Percentiles rank a stretch among this genome's conserved stretches.
Evolutionary conservation across 2,888 invertebrate genomes (phyloP).

Genomic region (Bimastos eiseni): DNA sequence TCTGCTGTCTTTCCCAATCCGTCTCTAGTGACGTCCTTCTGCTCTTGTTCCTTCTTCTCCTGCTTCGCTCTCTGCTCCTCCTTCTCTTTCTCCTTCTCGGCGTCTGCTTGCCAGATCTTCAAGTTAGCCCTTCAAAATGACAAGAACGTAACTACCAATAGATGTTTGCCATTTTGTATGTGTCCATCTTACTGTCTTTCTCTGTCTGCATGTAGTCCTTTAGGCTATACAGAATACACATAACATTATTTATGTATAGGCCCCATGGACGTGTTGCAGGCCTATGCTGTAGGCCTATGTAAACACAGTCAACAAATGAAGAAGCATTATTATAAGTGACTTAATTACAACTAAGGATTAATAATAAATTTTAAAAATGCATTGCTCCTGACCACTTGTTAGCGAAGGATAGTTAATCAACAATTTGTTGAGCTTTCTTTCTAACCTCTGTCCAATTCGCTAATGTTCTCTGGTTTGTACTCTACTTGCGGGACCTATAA

Average conservation of each 20-base stretch:
- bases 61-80: slow-evolving; percentile 37
- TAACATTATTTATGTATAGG: not conserved
- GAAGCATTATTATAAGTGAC: no score
- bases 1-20: not conserved
- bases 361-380: no score
- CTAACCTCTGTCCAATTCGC: no score
- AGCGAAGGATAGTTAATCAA: no score
- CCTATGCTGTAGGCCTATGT: not conserved
- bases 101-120: slow-evolving; percentile 68
- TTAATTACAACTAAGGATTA: no score
- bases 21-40: not conserved
- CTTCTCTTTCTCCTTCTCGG: slow-evolving; percentile 57
- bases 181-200: no score
- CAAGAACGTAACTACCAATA: not conserved
- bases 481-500: no score
- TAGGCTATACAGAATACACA: not conserved
- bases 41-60: slow-evolving; percentile 14
- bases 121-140: slow-evolving; percentile 66
- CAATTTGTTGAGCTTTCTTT: no score
- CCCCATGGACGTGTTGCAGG: no score
- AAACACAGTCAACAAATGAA: no score
- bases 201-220: not conserved
- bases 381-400: no score
- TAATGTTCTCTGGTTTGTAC: no score
- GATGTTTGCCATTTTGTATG: not conserved